Percentiles rank a stretch among this genome's conserved stretches.
These are phyloP conservation scores for Melangyna quadrimaculata DNA, from an alignment of 2,888 invertebrate species.

Conservation along the genomic window DNA sequence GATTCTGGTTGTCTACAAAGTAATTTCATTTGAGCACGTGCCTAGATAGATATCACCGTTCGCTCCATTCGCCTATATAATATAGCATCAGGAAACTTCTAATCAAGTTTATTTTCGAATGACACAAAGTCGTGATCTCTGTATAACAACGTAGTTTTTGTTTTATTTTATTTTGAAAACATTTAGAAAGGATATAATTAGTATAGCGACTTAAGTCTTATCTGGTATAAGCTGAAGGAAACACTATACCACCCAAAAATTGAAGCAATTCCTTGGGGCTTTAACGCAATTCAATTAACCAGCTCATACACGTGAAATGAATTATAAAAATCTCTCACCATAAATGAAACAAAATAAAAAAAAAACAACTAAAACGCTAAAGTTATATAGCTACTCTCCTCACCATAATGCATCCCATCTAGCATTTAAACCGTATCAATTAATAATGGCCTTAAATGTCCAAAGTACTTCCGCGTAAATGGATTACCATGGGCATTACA, in stretches of 20 bases:
- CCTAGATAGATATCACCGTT: background rate
- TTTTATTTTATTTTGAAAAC: background rate
- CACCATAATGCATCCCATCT: conserved; percentile 60
- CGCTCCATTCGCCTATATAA: background rate
- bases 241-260: conserved; percentile 53
- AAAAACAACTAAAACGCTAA: too few relatives aligned
- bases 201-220: background rate
- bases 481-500: conserved; percentile 62
- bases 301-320: conserved; percentile 39
- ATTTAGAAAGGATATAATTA: conserved; percentile 50
- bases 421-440: conserved; percentile 71
- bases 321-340: conserved; percentile 60
- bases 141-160: too few relatives aligned
- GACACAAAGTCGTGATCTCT: conserved; percentile 52
- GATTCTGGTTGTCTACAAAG: conserved; percentile 24
- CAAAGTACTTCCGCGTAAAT: conserved; percentile 69
- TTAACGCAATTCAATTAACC: conserved; percentile 62
- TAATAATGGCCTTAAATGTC: conserved; percentile 70
- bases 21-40: conserved; percentile 1
- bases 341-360: conserved; percentile 31
- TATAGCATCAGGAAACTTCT: conserved; percentile 43
- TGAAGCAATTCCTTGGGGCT: background rate
- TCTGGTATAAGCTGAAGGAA: conserved; percentile 3
- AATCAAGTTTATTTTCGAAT: conserved; percentile 42
- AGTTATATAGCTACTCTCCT: conserved; percentile 10